These are phyloP conservation scores for Petrolisthes cinctipes DNA, from an alignment of 2,888 invertebrate species.

Conservation along the genomic window DNA sequence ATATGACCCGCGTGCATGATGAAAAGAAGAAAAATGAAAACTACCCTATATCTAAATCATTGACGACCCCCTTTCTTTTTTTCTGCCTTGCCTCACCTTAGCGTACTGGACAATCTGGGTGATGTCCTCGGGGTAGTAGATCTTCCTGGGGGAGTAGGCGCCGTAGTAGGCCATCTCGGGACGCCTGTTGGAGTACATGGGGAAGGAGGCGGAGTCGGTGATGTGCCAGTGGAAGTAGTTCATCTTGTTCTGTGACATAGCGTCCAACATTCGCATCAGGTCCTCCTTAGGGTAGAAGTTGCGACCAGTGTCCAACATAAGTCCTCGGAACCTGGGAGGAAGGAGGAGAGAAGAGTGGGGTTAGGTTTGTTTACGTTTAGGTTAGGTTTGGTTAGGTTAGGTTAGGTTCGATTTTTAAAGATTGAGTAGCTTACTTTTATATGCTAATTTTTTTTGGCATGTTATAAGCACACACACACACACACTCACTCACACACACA, in stretches of 20 bases:
- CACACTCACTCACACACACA: neutral
- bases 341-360: no score
- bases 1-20: no score
- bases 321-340: constrained; percentile 71
- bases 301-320: constrained; percentile 74
- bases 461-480: no score
- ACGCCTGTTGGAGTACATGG: constrained; percentile 70
- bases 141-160: constrained; percentile 70
- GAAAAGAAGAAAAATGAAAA: no score
- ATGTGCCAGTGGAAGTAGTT: constrained; percentile 74
- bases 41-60: no score
- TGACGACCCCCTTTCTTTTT: neutral
- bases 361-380: no score
- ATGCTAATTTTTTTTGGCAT: no score
- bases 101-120: constrained; percentile 83
- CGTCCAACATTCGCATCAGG: constrained; percentile 61
- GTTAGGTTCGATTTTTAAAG: no score
- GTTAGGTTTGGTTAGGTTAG: no score
- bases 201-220: constrained; percentile 73
- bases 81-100: constrained; percentile 4
- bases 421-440: no score
- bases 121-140: constrained; percentile 81
- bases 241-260: constrained; percentile 67
- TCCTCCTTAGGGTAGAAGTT: constrained; percentile 66
- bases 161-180: constrained; percentile 65